Evolutionary conservation across 2,797 vertebrate genomes (phyloP), one percentile per base, ranked within the genome.

Genomic region (Galagoides demidoff): DNA sequence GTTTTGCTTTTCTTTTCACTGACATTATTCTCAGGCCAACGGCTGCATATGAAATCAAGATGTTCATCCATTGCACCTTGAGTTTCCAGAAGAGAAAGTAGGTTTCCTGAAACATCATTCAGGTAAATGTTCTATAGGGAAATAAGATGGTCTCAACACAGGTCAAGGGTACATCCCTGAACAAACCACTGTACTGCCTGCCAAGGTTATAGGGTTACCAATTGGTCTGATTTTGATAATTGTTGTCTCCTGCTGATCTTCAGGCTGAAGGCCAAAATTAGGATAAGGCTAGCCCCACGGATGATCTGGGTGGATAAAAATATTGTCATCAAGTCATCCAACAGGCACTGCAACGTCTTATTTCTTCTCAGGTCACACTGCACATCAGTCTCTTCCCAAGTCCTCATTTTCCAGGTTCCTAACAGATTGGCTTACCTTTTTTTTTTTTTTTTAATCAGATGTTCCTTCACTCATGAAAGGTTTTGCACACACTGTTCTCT

Each of bases 41-140:
- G 71, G 92, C 49, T 92, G 55, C 66, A 91, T 81, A 73, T 55
- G 43, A 57, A 90, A 81, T 92, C 34, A 59, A 87, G 88, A 90
- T 77, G 63, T 22, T 52, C 37, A 9, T 7, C 22, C n/a, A 73
- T 66, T 94, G 31, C n/a, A 79, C 9, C 17, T 66, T 49, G 17
- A 57, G 1, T 74, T 91, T 89, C 49, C n/a, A 78, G 14, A 64
- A 91, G 37, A 71, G 4, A 68, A 78, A 64, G 7, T 39, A 14
- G 63, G 6, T 37, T 93, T 85, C 13, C n/a, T 85, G 37, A 78
- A 66, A 43, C 34, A 59, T 68, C 27, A 73, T 5, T 88, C 14
- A 70, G 64, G 39, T 84, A 71, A 84, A 70, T 17, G 5, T 76
- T 71, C 25, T 37, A 55, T 86, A 27, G 11, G 77, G 17, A 52